These are phyloP conservation scores for Scaptodrosophila latifasciaeformis DNA, from an alignment of 2,888 invertebrate species.

Conservation along the genomic window DNA sequence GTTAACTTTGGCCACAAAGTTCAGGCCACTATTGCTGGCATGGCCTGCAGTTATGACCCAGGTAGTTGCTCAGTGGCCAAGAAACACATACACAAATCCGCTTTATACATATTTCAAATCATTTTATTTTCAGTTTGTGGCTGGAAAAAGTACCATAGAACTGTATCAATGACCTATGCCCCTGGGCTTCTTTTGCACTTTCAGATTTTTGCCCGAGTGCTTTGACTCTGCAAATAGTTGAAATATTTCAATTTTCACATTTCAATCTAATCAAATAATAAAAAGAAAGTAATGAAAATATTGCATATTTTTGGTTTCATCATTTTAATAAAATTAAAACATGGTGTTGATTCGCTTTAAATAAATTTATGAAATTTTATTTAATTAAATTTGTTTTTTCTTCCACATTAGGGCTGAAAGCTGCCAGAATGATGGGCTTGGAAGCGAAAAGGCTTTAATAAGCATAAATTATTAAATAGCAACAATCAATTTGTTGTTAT, in stretches of 20 bases:
- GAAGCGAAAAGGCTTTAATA: conserved; percentile 29
- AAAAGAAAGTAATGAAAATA: no score
- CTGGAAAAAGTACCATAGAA: conserved; percentile 14
- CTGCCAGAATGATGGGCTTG: conserved; percentile 22
- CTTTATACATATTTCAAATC: conserved; percentile 7
- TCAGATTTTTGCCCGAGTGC: no score
- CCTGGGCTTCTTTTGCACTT: conserved; percentile 3
- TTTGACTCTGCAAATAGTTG: conserved; percentile 19
- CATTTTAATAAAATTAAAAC: no score
- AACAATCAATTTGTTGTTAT: conserved; percentile 46
- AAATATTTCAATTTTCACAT: conserved; percentile 20
- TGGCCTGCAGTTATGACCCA: not conserved
- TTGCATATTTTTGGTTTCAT: no score
- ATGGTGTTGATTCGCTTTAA: no score
- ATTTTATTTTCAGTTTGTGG: conserved; percentile 21
- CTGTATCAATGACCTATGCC: conserved; percentile 16
- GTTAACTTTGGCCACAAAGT: conserved; percentile 2
- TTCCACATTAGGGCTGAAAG: no score
- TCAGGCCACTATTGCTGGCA: not conserved
- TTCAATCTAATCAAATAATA: conserved; percentile 37
- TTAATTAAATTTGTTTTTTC: not conserved
- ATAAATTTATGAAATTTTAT: not conserved
- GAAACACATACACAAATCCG: conserved; percentile 15
- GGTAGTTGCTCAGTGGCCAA: not conserved
- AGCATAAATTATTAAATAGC: conserved; percentile 49